Evolutionary conservation across 2,113 vertebrate species (phyloP), one percentile per base, ranked within the genome.

Genomic region (Pavo muticus): DNA sequence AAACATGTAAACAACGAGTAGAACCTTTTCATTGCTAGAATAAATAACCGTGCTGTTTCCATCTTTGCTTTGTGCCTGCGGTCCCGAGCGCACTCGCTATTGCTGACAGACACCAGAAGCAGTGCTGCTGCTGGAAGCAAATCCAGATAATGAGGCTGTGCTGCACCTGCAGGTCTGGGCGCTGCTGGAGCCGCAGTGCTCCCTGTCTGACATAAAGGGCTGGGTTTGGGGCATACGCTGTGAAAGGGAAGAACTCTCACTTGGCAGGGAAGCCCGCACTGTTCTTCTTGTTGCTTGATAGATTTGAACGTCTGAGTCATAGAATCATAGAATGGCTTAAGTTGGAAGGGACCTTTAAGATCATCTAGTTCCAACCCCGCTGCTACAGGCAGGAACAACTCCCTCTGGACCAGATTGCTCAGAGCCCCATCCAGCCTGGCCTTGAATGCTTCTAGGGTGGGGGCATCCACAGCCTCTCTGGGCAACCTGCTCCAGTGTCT

Each of bases 151-250:
- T 85, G 35, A 17, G 47, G 6, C 45, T 77, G 44, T 65, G 76
- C 15, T 77, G 64, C 50, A 4, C 2, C 0, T 10, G 0, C n/a
- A 35, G 47, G 3, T 21, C 42, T 50, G 82, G 61, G 71, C 29
- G 24, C 12, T 70, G 63, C 7, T 71, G 68, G 85, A 72, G 40
- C 29, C 0, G 0, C 10, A 10, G 45, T 25, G 45, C 60, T 82
- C 54, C 18, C 90, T 89, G 67, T 9, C 9, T 23, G 63, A 16
- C 0, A 0, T 39, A 7, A 68, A 48, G 30, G 64, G 14, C 44
- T 13, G 3, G 9, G 39, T 90, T 68, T 25, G 56, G 60, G 72
- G 32, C 4, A 5, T 42, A 4, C 54, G 54, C 12, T 37, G 4
- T 35, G 56, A 79, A 61, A 42, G 17, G 23, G 63, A 18, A 42